A percentile compares a stretch with the other conserved stretches of the same genome.
These are phyloP conservation scores for Cheilosia variabilis DNA, from an alignment of 2,888 invertebrate genomes.

Conservation along the genomic window DNA sequence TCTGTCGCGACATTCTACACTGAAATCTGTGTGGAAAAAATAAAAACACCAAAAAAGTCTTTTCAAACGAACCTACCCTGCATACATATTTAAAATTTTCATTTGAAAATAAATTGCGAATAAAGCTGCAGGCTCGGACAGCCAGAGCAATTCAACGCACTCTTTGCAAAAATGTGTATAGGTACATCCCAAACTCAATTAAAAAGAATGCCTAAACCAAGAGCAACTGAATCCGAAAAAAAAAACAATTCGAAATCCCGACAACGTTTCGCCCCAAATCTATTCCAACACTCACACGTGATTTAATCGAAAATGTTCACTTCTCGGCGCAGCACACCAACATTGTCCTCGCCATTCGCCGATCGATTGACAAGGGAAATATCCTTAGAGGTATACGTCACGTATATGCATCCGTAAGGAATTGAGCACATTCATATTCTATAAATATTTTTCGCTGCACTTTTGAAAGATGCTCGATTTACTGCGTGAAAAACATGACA, in stretches of 20 bases:
- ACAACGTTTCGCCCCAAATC: slow-evolving; percentile 21
- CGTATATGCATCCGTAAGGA: slow-evolving; percentile 17
- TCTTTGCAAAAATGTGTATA: slow-evolving; percentile 36
- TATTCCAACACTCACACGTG: slow-evolving; percentile 29
- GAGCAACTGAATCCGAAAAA: background rate
- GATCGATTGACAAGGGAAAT: slow-evolving; percentile 47
- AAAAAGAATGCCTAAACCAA: slow-evolving; percentile 53
- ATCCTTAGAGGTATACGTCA: slow-evolving; percentile 4
- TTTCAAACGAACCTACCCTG: no score
- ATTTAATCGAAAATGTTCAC: slow-evolving; percentile 51
- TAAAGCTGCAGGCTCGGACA: slow-evolving; percentile 52
- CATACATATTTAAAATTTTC: slow-evolving; percentile 46
- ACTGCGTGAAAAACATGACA: slow-evolving; percentile 33
- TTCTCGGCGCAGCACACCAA: slow-evolving; percentile 21
- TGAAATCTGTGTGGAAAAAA: no score
- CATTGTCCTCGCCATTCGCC: slow-evolving; percentile 28
- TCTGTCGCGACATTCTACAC: no score
- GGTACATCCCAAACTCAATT: slow-evolving; percentile 45
- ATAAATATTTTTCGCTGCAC: slow-evolving; percentile 20
- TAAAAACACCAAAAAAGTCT: no score
- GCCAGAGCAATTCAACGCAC: slow-evolving; percentile 38
- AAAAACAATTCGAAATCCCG: slow-evolving; percentile 8
- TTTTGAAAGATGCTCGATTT: slow-evolving; percentile 37
- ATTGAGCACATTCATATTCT: slow-evolving; percentile 34
- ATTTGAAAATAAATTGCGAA: slow-evolving; percentile 60